Percentiles rank a stretch among this genome's conserved stretches.
Evolutionary conservation across 2,888 invertebrate species (phyloP).

Genomic region (Harmothoe impar): DNA sequence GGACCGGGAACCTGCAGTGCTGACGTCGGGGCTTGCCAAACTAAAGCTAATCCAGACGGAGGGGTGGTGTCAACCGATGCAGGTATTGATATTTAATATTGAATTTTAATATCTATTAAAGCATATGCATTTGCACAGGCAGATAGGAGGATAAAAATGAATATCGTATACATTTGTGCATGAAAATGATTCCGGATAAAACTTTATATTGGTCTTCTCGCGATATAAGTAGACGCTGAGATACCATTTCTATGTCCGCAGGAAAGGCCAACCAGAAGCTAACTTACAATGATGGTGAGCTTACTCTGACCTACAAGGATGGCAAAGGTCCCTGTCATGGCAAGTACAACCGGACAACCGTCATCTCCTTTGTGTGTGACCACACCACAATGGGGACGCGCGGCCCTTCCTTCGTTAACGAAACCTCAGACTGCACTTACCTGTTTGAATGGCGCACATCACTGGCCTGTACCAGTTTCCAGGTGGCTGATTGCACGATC

Average conservation of each 20-base stretch:
- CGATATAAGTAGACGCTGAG: no score
- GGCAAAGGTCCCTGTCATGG: conserved; percentile 76
- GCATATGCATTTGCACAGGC: no score
- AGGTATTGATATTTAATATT: conserved; percentile 8
- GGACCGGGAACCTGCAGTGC: conserved; percentile 64
- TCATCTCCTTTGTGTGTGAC: conserved; percentile 79
- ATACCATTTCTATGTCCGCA: conserved; percentile 54
- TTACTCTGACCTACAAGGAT: conserved; percentile 78
- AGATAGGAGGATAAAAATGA: no score
- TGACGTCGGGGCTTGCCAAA: conserved; percentile 59
- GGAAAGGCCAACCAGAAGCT: conserved; percentile 75
- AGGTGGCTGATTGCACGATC: conserved; percentile 72
- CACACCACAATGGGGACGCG: conserved; percentile 72
- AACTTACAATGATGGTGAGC: conserved; percentile 79
- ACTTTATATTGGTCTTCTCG: no score
- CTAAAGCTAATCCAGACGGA: neutral
- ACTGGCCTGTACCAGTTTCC: conserved; percentile 76
- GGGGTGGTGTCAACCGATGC: neutral
- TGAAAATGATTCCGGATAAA: no score
- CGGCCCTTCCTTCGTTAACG: conserved; percentile 74
- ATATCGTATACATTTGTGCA: no score
- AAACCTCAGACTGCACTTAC: conserved; percentile 76
- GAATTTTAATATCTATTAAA: neutral
- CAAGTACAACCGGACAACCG: conserved; percentile 75
- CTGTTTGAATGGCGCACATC: conserved; percentile 77